Evolutionary conservation across 2,888 invertebrate genomes (phyloP), one percentile per base, ranked within the genome.

Genomic region (Chromoteleia sp.): DNA sequence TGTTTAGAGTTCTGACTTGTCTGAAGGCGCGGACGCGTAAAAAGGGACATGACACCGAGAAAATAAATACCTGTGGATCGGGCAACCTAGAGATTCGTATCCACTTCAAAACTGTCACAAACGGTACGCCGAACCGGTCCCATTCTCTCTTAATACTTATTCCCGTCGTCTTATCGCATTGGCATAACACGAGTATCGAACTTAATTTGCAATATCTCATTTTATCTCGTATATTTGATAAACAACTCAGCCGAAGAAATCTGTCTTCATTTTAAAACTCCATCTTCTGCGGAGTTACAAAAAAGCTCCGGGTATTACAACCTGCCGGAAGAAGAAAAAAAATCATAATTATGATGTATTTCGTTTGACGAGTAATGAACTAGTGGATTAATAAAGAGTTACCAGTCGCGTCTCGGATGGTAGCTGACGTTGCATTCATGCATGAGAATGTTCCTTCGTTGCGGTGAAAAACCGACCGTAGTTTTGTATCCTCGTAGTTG

Each of bases 1-100:
- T 88, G 88, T 89, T 90, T 90, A 87, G 87, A 88, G 87, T 85
- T 86, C 80, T 86, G 86, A 86, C 89, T 88, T 89, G 90, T 91
- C 87, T 84, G 70, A 84, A 91, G 90, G 91, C 90, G 90, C 89
- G 88, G 90, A 90, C 84, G 90, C 90, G 90, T 90, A 89, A 91
- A 90, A 88, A 88, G 84, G 86, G 89, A 90, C 90, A 91, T 88
- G 90, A 90, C 90, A 90, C 88, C 84, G 86, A 84, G 91, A 90
- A 91, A 90, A 88, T 89, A 90, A 90, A 91, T 91, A 91, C 87
- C 87, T 85, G 81, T 58, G 80, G 77, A 78, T 78, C 76, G 70
- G 30, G 12, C 67, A 50, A 39, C 56, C 82, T 68, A 75, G 79
- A 70, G 82, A 84, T 80, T 83, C 85, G 61, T 77, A 81, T 74